A percentile compares a stretch with the other conserved stretches of the same genome.
These are phyloP conservation scores for Girardia tigrina DNA, from an alignment of 2,888 invertebrate species.

Conservation along the genomic window DNA sequence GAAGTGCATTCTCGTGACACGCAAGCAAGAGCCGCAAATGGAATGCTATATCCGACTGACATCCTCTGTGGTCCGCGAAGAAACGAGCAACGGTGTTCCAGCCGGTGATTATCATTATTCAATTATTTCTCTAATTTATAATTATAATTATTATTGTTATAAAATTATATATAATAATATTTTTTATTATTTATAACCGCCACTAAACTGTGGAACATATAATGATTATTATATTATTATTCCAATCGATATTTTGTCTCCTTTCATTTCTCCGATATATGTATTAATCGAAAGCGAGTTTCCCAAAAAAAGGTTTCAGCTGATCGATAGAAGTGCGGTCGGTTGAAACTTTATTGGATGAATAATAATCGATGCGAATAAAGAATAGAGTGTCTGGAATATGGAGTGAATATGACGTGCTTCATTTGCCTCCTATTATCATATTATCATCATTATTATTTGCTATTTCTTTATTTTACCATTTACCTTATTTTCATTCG, in stretches of 20 bases:
- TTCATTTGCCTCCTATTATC: no score
- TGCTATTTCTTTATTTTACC: no score
- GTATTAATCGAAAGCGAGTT: not conserved
- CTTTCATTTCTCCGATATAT: not conserved
- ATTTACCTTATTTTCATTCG: no score
- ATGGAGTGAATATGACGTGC: conserved; percentile 23
- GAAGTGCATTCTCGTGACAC: not conserved
- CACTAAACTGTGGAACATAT: no score
- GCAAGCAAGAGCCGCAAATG: not conserved
- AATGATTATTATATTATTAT: not conserved
- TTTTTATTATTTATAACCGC: no score
- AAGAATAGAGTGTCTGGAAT: not conserved
- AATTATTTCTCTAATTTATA: no score
- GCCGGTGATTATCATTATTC: not conserved
- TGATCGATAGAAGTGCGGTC: not conserved
- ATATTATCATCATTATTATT: no score
- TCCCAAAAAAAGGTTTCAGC: conserved; percentile 1
- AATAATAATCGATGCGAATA: no score
- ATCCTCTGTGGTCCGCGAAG: not conserved
- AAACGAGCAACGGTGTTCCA: not conserved
- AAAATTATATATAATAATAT: no score
- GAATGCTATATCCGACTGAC: conserved; percentile 11
- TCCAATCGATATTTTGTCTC: not conserved
- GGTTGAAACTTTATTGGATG: conserved; percentile 16
- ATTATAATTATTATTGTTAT: no score